These are phyloP conservation scores for Sarcophaga carnaria DNA, from an alignment of 2,888 invertebrate genomes.

Conservation along the genomic window DNA sequence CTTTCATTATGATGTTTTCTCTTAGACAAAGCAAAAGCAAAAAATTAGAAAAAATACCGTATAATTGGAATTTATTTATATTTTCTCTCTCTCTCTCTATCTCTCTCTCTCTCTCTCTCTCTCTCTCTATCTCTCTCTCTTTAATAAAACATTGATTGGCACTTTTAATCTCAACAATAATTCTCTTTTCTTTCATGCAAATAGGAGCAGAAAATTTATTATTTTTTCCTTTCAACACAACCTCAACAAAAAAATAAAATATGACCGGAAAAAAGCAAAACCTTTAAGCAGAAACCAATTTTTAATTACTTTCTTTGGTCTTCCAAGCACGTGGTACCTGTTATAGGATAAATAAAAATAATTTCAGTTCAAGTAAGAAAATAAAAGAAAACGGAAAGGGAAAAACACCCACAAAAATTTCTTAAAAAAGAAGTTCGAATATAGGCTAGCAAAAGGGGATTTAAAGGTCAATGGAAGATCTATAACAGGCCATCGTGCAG, in stretches of 20 bases:
- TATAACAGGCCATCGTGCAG: too few species aligned
- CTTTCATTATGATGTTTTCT: too few species aligned
- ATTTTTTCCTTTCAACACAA: background rate
- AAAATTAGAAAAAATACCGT: too few species aligned
- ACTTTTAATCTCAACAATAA: constrained; percentile 7
- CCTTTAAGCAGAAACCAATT: constrained; percentile 2
- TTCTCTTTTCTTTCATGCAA: background rate
- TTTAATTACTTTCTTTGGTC: constrained; percentile 2
- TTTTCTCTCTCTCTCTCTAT: too few species aligned
- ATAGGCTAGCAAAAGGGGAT: background rate
- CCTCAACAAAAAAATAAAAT: background rate
- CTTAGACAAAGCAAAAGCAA: too few species aligned
- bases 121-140: too few species aligned
- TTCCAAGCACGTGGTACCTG: background rate
- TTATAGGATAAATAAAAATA: background rate
- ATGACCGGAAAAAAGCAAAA: background rate
- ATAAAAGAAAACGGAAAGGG: background rate
- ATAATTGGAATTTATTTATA: too few species aligned
- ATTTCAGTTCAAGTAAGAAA: background rate
- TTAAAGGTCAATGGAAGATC: too few species aligned
- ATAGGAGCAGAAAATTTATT: background rate
- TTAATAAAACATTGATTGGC: background rate
- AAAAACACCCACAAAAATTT: background rate
- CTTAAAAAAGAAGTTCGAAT: background rate
- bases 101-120: too few species aligned